phyloP scores from a whole-genome alignment of 2,113 vertebrate species.

The Mobula hypostoma region DNA sequence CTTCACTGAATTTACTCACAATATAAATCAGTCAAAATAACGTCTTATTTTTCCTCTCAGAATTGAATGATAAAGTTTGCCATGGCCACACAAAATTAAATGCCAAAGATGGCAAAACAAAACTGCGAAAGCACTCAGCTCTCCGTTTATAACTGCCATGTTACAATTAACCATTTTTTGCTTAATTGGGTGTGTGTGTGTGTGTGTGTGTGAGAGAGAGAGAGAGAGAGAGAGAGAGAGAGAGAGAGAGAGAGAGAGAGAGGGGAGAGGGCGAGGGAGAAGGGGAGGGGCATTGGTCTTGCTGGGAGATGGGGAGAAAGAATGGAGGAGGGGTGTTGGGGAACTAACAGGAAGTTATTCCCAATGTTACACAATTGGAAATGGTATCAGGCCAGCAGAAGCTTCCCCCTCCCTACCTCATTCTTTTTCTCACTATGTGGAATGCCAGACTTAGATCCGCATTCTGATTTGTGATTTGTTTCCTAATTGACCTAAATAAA shows the following conservation, averaged over 20 bases:
- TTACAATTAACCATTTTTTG: not conserved
- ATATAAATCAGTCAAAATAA: not conserved
- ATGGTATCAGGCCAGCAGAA: not conserved
- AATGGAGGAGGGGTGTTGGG: not conserved
- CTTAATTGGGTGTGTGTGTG: no score
- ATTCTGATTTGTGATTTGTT: conserved; percentile 62
- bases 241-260: no score
- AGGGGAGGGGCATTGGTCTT: no score
- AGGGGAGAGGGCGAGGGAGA: no score
- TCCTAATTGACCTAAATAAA: conserved; percentile 79
- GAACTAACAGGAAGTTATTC: conserved; percentile 19
- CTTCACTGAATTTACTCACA: not conserved
- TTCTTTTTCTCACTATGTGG: not conserved
- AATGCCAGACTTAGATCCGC: conserved; percentile 26
- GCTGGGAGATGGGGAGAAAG: no score
- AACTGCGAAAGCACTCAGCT: not conserved
- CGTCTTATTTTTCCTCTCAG: conserved; percentile 3
- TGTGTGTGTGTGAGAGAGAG: no score
- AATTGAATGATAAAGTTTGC: not conserved
- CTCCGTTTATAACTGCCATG: not conserved
- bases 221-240: no score
- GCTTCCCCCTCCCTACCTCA: not conserved
- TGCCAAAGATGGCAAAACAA: not conserved
- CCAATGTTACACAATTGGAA: not conserved
- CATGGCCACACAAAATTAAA: not conserved